Base-by-base conservation (phyloP, 2,113 vertebrate species). In the Catagonus wagneri region DNA sequence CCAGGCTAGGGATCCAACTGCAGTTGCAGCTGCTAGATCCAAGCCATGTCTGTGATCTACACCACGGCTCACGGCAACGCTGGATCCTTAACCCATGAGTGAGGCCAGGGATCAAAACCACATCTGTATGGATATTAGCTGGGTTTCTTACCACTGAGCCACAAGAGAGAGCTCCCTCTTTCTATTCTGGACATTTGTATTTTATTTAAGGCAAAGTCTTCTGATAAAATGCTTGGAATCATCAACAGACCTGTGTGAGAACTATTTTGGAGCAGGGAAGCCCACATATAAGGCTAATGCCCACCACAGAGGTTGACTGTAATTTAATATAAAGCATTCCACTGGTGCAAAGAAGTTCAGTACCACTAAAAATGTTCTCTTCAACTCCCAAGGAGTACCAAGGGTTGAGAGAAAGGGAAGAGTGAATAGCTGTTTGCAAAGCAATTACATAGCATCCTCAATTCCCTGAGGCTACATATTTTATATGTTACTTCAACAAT, bases 131-230 rank as follows among this genome's bases (percentile, higher is more conserved):
- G 44, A 44, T 8, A 44, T 44, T 44, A 44, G 44, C 8, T 8
- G 44, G 44, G 44, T 44, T 44, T 44, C 44, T 44, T 44, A 44
- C 44, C 44, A 8, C 44, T 44, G 44, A 44, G 44, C 8, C 44
- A 44, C 44, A 44, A 44, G 44, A 44, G 44, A 44, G 44, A 44
- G 44, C 44, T 44, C 44, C 44, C 44, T 44, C 44, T 44, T 44
- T 44, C 44, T 44, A 44, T 44, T 44, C 66, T 20, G 25, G 65
- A 17, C 13, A 52, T 66, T 29, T 90, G 22, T 50, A 56, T 66
- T 50, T 90, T 87, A 89, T 32, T 76, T 54, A 25, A 85, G 65
- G 68, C 52, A 88, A 90, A 81, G 44, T 11, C 74, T 93, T 88
- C 25, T 27, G 34, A 91, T 2, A 54, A 25, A 65, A 71, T 17